Evolutionary conservation across 2,113 vertebrate genomes (phyloP), one percentile per base, ranked within the genome.

Genomic region (Sylvietta virens): DNA sequence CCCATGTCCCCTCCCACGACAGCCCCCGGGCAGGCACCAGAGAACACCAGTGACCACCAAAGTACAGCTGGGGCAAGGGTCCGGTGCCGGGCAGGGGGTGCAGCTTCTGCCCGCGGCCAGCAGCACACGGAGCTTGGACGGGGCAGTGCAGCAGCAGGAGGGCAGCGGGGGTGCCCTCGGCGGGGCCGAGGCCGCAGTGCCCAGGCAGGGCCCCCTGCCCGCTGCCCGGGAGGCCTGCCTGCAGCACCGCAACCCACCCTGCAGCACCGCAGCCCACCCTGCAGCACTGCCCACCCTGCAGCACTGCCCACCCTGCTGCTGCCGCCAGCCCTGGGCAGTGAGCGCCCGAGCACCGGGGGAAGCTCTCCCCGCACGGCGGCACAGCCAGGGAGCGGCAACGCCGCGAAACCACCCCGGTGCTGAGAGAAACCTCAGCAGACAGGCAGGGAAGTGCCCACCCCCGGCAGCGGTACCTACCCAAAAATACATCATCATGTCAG

Each of bases 401-500:
- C 20, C 20, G 58, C 6, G 2, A 42, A 83, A 66, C 2, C 7
- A 51, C 47, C 86, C 62, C 11, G 3, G 8, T 7, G 16, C 54
- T 5, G 13, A 70, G 90, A 56, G 21, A 31, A 48, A 37, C 39
- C 71, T 62, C 9, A 1, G 58, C 66, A 39, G 31, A n/a, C 8
- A 58, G 47, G 39, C 24, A 66, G 35, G 58, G 35, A 28, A n/a
- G n/a, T 2, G 50, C 66, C 80, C 56, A 20, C 44, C 15, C 42
- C 22, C 10, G 56, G 37, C 6, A 18, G 86, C n/a, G 70, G 90
- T 92, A 96, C 96, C 87, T 83, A 96, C 95, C 95, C 97, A 72
- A 88, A 98, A 97, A 94, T 96, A 97, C 87, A 96, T 83, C 97
- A 93, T 95, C 70, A 40, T 95, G 95, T 77, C 4, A 10, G 86